A percentile compares a stretch with the other conserved stretches of the same genome.
Conservation (phyloP, 2,797 vertebrate species). For the Smutsia gigantea region DNA sequence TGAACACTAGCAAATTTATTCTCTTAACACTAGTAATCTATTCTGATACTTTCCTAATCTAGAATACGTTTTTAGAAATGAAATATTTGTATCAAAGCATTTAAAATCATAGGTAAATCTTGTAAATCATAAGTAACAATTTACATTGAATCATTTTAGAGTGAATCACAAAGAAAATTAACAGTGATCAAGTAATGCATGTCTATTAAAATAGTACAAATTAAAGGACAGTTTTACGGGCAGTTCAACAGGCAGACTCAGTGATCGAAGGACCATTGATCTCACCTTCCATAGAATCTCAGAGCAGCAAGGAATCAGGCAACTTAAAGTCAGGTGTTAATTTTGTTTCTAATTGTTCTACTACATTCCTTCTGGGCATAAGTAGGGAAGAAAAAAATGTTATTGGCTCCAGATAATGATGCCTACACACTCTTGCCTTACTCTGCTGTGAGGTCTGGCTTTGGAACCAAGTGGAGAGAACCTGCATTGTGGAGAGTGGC, state of each 20-base stretch:
- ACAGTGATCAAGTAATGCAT: neutral
- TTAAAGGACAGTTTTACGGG: fast-evolving
- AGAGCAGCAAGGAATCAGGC: neutral
- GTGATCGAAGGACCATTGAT: neutral
- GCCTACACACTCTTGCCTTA: neutral
- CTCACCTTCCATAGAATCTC: neutral
- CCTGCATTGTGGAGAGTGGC: neutral
- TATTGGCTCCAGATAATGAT: neutral
- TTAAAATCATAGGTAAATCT: neutral
- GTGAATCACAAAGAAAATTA: neutral
- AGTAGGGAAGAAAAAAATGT: neutral
- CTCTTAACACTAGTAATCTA: neutral
- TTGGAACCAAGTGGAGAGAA: neutral
- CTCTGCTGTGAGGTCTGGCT: neutral
- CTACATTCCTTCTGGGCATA: neutral
- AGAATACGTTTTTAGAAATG: neutral
- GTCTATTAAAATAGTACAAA: neutral
- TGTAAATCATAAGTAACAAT: neutral
- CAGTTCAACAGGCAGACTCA: neutral
- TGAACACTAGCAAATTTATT: neutral
- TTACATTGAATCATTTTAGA: neutral
- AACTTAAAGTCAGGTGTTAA: neutral
- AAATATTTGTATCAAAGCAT: neutral
- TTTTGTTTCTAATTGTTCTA: slow-evolving; percentile 31
- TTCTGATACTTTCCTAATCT: neutral